Base-by-base conservation (phyloP, 2,113 vertebrate species). In the Tyto alba region DNA sequence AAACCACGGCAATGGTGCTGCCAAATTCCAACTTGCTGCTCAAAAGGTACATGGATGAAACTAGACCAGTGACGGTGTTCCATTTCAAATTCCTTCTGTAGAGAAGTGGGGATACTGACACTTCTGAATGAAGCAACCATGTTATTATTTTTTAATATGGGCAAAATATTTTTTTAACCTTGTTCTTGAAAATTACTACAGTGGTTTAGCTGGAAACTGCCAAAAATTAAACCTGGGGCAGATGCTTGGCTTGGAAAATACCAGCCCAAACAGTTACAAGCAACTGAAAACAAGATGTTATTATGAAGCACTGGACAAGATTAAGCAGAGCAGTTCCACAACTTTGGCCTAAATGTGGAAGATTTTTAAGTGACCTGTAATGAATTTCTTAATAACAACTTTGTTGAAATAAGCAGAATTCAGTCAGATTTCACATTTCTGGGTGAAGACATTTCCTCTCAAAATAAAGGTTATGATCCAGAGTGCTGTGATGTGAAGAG, bases 161-260 rank as follows among this genome's bases (percentile, higher is more conserved):
- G 62, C 43, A 95, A 96, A 96, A 93, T 89, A 89, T 90, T 95
- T 95, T 94, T 80, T 81, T 92, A 94, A 96, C 88, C 83, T 85
- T 93, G 30, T 53, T 81, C 89, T 75, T 96, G 86, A 94, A 94
- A 96, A 92, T 47, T 26, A 81, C 57, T 81, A 30, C 83, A 64
- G 92, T 68, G 94, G 86, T 96, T 94, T 90, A 85, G 69, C 88
- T 90, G 77, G 76, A 55, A 92, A 76, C 80, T 87, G 91, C 90
- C 86, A 92, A 89, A 94, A 92, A 75, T 81, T 45, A 96, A 95
- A 94, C 96, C 89, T 94, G 92, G 83, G 89, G 84, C 80, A 94
- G 76, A 90, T 66, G 41, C 48, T 75, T 90, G 76, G 73, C 73
- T 81, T 55, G 73, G 69, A 94, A 93, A 90, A 88, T 53, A 74